A percentile compares a stretch with the other conserved stretches of the same genome.
phyloP scores from a whole-genome alignment of 2,797 vertebrate genomes.

The Scolopax bukidnonensis region DNA sequence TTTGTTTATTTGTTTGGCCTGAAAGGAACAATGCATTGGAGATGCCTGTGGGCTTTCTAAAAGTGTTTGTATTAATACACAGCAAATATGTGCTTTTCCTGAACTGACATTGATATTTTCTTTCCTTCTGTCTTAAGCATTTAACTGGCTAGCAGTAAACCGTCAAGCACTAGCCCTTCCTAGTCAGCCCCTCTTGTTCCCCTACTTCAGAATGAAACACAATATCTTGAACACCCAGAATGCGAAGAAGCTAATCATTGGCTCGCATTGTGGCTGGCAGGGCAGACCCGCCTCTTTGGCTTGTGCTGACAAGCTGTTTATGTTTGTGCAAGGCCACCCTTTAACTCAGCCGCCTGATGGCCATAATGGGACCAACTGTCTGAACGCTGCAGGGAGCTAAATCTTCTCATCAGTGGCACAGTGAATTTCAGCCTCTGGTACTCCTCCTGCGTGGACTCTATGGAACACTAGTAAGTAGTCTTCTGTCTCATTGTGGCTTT shows the following conservation, averaged over 20 bases:
- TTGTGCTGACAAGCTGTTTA: constrained; percentile 78
- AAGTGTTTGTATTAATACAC: background rate
- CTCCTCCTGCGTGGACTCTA: background rate
- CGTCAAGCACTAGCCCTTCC: background rate
- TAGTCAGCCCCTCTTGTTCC: background rate
- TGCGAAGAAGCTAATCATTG: constrained; percentile 72
- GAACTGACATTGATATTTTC: background rate
- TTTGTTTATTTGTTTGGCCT: background rate
- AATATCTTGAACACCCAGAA: constrained; percentile 73
- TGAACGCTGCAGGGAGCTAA: constrained; percentile 47
- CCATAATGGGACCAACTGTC: constrained; percentile 68
- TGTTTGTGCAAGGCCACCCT: constrained; percentile 78
- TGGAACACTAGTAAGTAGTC: constrained; percentile 76
- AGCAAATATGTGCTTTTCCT: background rate
- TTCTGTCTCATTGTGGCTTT: background rate
- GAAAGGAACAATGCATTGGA: background rate
- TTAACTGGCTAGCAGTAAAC: background rate
- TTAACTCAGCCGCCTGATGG: constrained; percentile 62
- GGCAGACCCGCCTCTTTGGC: constrained; percentile 75
- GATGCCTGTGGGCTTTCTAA: background rate
- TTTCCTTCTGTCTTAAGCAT: background rate
- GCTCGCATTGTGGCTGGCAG: constrained; percentile 66
- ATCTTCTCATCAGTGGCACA: constrained; percentile 9
- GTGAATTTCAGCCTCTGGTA: constrained; percentile 1
- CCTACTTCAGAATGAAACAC: constrained; percentile 70